Base-by-base conservation (phyloP, 2,797 vertebrate species). In the Tangara arthus region DNA sequence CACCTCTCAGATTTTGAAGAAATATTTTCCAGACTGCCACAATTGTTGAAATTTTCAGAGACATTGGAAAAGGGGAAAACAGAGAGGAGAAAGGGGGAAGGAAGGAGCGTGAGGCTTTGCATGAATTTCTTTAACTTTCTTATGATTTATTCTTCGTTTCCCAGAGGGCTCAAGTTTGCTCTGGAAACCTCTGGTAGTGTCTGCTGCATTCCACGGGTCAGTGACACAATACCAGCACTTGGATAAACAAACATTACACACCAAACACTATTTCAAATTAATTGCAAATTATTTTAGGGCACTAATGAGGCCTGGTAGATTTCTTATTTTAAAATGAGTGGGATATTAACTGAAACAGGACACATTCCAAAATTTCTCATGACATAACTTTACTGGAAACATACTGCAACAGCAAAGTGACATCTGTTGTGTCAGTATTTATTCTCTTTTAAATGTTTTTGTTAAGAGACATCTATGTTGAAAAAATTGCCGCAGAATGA, bases 311-410 rank as follows among this genome's bases (percentile, higher is more conserved):
- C 6, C 17, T 26, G 11, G 10, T 41, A 63, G 32, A 55, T 52
- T 59, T 84, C 6, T 66, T 59, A n/a, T 42, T 76, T 89, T 55
- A 44, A 72, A 55, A 65, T 8, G 37, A 82, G 55, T 47, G 6
- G 11, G 6, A 37, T 76, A 82, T 59, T 82, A 69, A 79, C 14
- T 55, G 47, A 92, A 84, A 87, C 8, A 94, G 18, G n/a, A 89
- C 76, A 61, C 13, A 41, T 78, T 52, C 12, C 53, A 88, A 86
- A 83, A 22, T 37, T 66, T 13, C 12, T 85, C 1, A 2, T 63
- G 23, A 41, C 41, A 37, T 39, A 64, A 32, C 15, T 60, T 60
- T 55, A 66, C 15, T 57, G 26, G 35, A 86, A 83, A 32, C 22
- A 56, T n/a, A 53, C 47, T 64, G 32, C 30, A 59, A 23, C 8